Base-by-base conservation (phyloP, 1,140 invertebrate species). In the Drusus annulatus region DNA sequence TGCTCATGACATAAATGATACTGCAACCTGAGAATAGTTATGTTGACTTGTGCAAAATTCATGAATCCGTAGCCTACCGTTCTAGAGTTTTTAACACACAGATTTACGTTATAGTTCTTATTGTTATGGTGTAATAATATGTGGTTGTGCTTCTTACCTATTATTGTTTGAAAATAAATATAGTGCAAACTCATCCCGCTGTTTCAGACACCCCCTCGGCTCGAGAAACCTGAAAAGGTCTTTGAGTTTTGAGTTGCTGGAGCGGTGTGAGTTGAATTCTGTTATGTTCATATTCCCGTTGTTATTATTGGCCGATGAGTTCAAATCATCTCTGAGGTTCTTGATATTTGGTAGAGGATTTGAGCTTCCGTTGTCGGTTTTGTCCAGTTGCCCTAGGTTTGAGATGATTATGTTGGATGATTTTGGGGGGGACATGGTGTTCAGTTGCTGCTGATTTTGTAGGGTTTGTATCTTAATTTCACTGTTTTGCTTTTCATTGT, bases 91-190 rank as follows among this genome's bases (percentile, higher is more conserved):
- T n/a, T n/a, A n/a, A n/a, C n/a, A n/a, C n/a, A n/a, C n/a, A n/a
- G n/a, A n/a, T n/a, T n/a, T n/a, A n/a, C n/a, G n/a, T n/a, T n/a
- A n/a, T n/a, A n/a, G n/a, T n/a, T n/a, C n/a, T n/a, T n/a, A n/a
- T n/a, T n/a, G n/a, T n/a, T n/a, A n/a, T n/a, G n/a, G n/a, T n/a
- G n/a, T n/a, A n/a, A n/a, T 36, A 36, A 8, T 0, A 6, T 6
- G 31, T 36, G 2, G 8, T 45, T 45, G 36, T 60, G 62, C 10
- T 51, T 45, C 88, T 91, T 92, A 96, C 95, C 90, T 91, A 89
- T 97, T 97, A 80, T 95, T 92, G 45, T 93, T 93, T 56, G 95
- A 91, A 87, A 98, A 97, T 75, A 98, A 86, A 86, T 97, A 99
- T 36, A 98, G 89, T 0, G 97, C 95, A 88, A 94, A 97, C 85